phyloP scores from a whole-genome alignment of 2,113 vertebrate genomes.

The Sitta europaea region DNA sequence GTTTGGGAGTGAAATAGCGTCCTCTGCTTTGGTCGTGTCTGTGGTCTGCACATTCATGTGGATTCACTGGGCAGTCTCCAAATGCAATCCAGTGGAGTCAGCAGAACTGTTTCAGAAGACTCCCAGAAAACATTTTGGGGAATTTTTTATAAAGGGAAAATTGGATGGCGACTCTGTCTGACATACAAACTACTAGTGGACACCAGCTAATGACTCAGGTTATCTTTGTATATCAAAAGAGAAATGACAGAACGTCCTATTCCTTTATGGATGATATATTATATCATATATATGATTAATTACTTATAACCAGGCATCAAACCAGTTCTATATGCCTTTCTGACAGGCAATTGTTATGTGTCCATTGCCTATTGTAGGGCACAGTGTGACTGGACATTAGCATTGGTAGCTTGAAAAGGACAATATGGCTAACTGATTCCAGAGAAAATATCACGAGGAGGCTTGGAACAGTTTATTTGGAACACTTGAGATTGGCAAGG shows the following conservation, averaged over 20 bases:
- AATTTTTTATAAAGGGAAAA: neutral
- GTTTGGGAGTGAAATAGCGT: neutral
- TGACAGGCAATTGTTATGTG: neutral
- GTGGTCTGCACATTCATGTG: neutral
- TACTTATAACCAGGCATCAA: neutral
- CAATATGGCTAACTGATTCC: neutral
- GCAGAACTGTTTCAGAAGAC: neutral
- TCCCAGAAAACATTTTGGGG: neutral
- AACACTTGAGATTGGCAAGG: neutral
- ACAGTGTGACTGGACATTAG: neutral
- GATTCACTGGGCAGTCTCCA: neutral
- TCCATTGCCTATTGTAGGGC: neutral
- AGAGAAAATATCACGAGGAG: neutral
- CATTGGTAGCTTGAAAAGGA: neutral
- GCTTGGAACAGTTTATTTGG: neutral
- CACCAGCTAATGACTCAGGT: neutral
- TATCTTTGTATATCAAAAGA: neutral
- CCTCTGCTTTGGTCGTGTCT: neutral
- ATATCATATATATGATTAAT: neutral
- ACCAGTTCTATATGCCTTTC: neutral
- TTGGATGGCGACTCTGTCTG: neutral
- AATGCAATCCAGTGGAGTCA: neutral
- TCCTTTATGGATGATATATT: neutral
- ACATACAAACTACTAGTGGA: neutral
- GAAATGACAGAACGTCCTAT: neutral